Evolutionary conservation across 2,888 invertebrate genomes (phyloP), one percentile per base, ranked within the genome.

Genomic region (Patella depressa): DNA sequence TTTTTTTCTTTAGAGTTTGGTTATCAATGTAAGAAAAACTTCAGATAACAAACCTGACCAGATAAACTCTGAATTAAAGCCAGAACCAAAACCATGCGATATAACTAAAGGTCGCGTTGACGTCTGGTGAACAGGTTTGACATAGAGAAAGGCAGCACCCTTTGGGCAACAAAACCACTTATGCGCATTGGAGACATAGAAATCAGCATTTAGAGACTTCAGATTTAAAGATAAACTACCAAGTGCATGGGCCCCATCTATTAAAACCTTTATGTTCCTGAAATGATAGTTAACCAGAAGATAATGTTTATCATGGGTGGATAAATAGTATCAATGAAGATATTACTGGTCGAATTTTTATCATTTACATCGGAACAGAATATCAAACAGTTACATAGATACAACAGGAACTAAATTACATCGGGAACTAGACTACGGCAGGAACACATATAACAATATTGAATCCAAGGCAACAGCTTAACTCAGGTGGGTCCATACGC

Each of bases 161-260:
- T 91, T 91, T 1, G 90, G 89, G 75, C 86, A 85, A 77, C 88
- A 90, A 65, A 91, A 84, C 91, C 91, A 91, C 78, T 91, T 91
- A 83, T 91, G 91, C 53, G 86, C 86, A 83, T 91, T 91, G 11
- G 89, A 87, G 0, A 88, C 84, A 80, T 91, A 91, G 81, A 85
- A 90, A 80, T 91, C 91, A 9, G 88, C 85, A 71, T 86, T 82
- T n/a, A 89, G 82, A 29, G 81, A 65, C 7, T 53, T 69, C 29
- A 90, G 77, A 70, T 88, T 79, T 19, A 90, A 76, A 15, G 83
- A 82, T 9, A 90, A 75, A 34, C 85, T 79, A 19, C 91, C 91
- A 19, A 91, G 79, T n/a, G 87, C 88, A 85, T 91, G 91, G 19
- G 91, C 91, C 11, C 90, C 91, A 84, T 91, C 91, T 65, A 91